Percentiles rank a stretch among this genome's conserved stretches.
These are phyloP conservation scores for Clarias batrachus DNA, from an alignment of 2,113 vertebrate genomes.

Conservation along the genomic window DNA sequence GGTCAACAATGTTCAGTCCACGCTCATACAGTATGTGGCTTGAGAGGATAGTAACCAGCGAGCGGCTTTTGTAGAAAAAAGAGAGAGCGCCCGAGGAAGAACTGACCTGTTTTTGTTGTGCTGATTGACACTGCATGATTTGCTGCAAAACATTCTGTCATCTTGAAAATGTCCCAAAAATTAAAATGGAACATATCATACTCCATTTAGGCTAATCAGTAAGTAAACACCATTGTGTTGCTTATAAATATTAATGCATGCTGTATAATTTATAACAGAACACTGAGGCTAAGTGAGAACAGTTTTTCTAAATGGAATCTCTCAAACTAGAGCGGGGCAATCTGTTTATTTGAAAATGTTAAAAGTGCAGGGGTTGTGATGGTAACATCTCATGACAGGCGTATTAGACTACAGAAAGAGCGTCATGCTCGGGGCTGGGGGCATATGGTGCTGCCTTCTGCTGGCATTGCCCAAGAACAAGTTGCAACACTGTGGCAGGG, in stretches of 20 bases:
- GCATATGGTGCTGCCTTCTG: constrained; percentile 92
- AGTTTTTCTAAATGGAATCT: constrained; percentile 38
- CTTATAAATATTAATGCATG: background rate
- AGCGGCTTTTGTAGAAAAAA: constrained; percentile 41
- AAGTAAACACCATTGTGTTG: background rate
- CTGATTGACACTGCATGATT: constrained; percentile 8
- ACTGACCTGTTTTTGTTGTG: constrained; percentile 16
- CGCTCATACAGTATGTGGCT: constrained; percentile 57
- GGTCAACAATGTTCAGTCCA: constrained; percentile 62
- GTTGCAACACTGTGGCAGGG: constrained; percentile 75
- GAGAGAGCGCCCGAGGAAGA: constrained; percentile 21
- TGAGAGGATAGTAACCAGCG: constrained; percentile 62
- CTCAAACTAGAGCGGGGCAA: constrained; percentile 9
- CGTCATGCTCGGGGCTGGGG: constrained; percentile 84
- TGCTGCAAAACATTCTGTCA: background rate
- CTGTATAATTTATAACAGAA: background rate
- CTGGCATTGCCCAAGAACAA: constrained; percentile 81
- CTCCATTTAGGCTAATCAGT: background rate
- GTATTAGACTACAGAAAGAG: constrained; percentile 94
- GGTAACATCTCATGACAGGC: constrained; percentile 92
- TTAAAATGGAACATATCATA: background rate
- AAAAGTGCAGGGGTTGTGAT: constrained; percentile 77
- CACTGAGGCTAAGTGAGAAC: background rate
- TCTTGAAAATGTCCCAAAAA: background rate
- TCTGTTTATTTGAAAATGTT: constrained; percentile 73